Percentiles rank a stretch among this genome's conserved stretches.
Conservation (phyloP, 2,113 vertebrate genomes). For the Phalacrocorax aristotelis region DNA sequence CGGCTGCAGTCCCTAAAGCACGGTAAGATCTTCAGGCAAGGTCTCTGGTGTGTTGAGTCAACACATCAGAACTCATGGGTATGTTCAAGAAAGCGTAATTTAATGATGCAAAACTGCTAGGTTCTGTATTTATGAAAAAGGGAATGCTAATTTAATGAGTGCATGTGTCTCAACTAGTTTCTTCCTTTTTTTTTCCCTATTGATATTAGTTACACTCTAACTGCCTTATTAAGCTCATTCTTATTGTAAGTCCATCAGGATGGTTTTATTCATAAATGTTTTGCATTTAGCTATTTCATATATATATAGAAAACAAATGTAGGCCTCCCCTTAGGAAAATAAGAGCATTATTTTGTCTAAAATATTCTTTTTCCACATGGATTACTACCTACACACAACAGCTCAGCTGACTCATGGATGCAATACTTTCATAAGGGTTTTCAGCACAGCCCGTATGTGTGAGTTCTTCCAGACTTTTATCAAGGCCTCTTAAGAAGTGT, state of each 20-base stretch:
- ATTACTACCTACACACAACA: background rate
- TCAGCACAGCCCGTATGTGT: background rate
- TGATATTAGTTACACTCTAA: background rate
- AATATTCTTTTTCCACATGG: background rate
- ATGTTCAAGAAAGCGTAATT: background rate
- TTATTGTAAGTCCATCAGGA: background rate
- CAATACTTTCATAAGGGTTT: background rate
- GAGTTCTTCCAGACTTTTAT: background rate
- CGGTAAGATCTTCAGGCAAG: background rate
- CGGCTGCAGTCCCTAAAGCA: background rate
- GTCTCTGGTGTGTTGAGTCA: slow-evolving; percentile 4
- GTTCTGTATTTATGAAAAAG: slow-evolving; percentile 4
- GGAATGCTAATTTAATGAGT: slow-evolving; percentile 13
- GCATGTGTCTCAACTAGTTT: background rate
- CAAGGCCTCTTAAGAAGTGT: background rate
- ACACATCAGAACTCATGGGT: background rate
- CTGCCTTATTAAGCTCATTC: background rate
- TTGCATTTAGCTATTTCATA: background rate
- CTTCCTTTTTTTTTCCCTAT: background rate
- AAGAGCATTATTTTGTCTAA: background rate
- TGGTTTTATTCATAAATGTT: background rate
- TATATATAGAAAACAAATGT: background rate
- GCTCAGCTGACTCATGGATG: background rate
- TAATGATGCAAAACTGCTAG: slow-evolving; percentile 50
- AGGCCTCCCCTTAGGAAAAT: background rate